Evolutionary conservation across 2,113 vertebrate genomes (phyloP), one percentile per base, ranked within the genome.

Genomic region (Muscicapa adusta): DNA sequence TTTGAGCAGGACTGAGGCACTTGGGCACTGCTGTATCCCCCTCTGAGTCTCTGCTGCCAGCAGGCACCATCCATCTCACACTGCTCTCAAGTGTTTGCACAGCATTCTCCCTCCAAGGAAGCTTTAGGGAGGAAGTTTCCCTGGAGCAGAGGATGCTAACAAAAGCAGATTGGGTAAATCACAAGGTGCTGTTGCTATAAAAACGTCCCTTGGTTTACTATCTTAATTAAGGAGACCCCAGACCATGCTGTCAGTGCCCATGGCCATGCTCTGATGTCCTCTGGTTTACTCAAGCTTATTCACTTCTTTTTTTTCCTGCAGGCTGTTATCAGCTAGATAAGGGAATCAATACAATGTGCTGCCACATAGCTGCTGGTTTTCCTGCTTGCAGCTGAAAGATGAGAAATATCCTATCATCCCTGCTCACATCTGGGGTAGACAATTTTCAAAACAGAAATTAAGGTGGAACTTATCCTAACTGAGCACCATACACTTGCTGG

Each of bases 241-340:
- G 54, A 28, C 54, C 17, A 7, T 1, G 4, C 17, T 36, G 65
- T 47, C 1, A 1, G 56, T 31, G n/a, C 40, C 74, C 31, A 0
- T 1, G 6, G 42, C 4, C 0, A 1, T 6, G 23, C 47, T 60
- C 54, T 9, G 4, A 38, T 15, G 4, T 23, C 42, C 54, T 73
- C 66, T 29, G 22, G 1, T 17, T 57, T 19, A 14, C 58, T 60
- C 34, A 23, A 66, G 40, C 47, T 75, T 61, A 67, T 47, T 14
- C 18, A 4, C 14, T 29, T 56, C 19, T 47, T 36, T 25, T 24
- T 36, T 33, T 7, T 7, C 5, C 42, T 53, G 36, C 11, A 14
- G 24, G n/a, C 31, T 61, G 54, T 51, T 68, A 68, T 8, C 48
- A 53, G 47, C 51, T n/a, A 34, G 51, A 14, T 56, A 56, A 81